Percentiles rank a stretch among this genome's conserved stretches.
These are phyloP conservation scores for Hydropotes inermis DNA, from an alignment of 2,113 vertebrate species.

Conservation along the genomic window DNA sequence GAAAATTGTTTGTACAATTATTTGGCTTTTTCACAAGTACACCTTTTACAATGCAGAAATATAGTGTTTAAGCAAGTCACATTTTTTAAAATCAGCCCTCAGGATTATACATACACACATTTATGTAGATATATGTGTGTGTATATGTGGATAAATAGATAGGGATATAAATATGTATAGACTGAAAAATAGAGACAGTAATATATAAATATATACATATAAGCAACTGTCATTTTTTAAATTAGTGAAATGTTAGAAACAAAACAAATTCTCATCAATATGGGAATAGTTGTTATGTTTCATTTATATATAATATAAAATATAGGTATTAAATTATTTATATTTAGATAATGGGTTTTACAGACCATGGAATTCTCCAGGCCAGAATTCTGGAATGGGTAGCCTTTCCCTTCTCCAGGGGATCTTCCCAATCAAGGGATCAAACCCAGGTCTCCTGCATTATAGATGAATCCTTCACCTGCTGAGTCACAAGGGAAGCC, in stretches of 20 bases:
- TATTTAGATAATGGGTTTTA: neutral
- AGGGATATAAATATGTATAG: neutral
- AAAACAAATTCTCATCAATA: neutral
- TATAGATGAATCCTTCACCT: accelerated
- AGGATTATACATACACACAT: accelerated
- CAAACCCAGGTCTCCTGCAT: neutral
- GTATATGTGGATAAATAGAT: neutral
- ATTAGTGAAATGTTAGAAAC: neutral
- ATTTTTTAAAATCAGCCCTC: neutral
- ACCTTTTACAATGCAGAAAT: neutral
- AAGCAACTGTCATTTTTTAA: neutral
- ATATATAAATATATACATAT: neutral
- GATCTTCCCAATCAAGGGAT: neutral
- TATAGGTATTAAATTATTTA: neutral
- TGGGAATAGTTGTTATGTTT: neutral
- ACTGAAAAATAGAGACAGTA: neutral
- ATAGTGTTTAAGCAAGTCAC: neutral
- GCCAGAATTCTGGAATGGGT: neutral
- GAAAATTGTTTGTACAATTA: neutral
- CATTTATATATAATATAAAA: neutral
- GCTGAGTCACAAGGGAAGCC: neutral
- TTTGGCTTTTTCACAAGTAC: neutral
- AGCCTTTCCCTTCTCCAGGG: neutral
- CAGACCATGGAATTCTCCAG: neutral
- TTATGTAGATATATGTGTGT: neutral